Evolutionary conservation across 92 coral and sea anemone genomes (phyloP).

Genomic region (Galaxea fascicularis): DNA sequence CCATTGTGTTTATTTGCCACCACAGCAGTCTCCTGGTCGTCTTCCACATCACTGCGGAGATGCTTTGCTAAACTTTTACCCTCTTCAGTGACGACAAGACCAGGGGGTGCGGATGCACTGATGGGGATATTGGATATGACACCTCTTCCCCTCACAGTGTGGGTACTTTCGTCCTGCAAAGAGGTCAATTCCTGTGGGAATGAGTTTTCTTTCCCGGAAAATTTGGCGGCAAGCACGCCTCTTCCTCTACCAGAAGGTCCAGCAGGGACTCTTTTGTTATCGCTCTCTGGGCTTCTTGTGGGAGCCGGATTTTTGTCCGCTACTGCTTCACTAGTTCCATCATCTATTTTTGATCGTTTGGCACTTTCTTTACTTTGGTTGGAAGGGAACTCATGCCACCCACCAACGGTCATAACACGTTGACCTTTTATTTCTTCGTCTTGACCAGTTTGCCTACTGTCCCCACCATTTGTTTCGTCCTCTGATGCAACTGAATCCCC

Average conservation of each 20-base stretch:
- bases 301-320: background rate
- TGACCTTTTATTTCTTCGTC: background rate
- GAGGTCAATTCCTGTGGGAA: background rate
- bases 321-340: background rate
- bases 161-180: background rate
- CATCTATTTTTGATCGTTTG: background rate
- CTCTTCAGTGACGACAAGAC: slow-evolving; percentile 35
- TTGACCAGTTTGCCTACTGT: too few species aligned
- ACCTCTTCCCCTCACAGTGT: background rate
- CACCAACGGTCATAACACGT: too few species aligned
- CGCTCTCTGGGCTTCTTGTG: background rate
- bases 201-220: background rate
- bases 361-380: background rate
- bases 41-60: background rate
- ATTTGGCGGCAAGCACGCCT: background rate
- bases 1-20: background rate
- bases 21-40: background rate
- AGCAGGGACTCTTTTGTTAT: background rate
- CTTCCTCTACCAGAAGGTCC: slow-evolving; percentile 34
- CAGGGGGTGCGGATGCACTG: slow-evolving; percentile 14
- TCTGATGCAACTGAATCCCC: background rate
- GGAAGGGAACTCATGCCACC: background rate
- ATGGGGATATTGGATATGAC: background rate
- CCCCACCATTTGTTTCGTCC: background rate
- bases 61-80: slow-evolving; percentile 19